These are phyloP conservation scores for Macrophya annulata DNA, from an alignment of 2,888 invertebrate species.

Conservation along the genomic window DNA sequence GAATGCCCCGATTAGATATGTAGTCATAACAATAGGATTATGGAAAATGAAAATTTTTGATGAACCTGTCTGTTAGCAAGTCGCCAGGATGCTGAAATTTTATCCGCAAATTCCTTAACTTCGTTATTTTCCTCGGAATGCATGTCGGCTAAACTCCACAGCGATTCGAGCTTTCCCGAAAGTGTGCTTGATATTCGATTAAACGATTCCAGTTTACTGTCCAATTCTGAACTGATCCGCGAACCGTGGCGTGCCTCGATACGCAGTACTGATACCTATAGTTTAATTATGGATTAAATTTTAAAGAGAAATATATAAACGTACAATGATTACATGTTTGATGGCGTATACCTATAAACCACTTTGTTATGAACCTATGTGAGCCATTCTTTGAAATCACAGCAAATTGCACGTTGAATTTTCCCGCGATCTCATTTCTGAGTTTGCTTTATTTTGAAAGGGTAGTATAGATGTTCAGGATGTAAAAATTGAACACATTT, in stretches of 20 bases:
- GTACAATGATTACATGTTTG: not conserved
- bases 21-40: not conserved
- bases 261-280: slow-evolving; percentile 67
- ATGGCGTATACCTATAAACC: not conserved
- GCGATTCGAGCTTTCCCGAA: slow-evolving; percentile 67
- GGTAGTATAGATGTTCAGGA: too few species aligned
- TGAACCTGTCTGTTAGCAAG: slow-evolving; percentile 67
- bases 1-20: too few species aligned
- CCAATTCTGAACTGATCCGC: slow-evolving; percentile 66
- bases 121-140: slow-evolving; percentile 60
- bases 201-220: slow-evolving; percentile 65
- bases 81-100: slow-evolving; percentile 67
- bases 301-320: not conserved
- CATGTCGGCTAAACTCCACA: slow-evolving; percentile 65
- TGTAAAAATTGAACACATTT: too few species aligned
- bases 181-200: slow-evolving; percentile 64
- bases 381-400: too few species aligned
- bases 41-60: not conserved
- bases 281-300: not conserved
- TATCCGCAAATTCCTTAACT: slow-evolving; percentile 67
- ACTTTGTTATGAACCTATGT: too few species aligned
- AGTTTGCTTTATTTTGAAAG: too few species aligned
- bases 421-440: too few species aligned
- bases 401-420: too few species aligned
- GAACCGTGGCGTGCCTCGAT: slow-evolving; percentile 65